Evolutionary conservation across 2,797 vertebrate genomes (phyloP), one percentile per base, ranked within the genome.

Genomic region (Neoniphon sammara): DNA sequence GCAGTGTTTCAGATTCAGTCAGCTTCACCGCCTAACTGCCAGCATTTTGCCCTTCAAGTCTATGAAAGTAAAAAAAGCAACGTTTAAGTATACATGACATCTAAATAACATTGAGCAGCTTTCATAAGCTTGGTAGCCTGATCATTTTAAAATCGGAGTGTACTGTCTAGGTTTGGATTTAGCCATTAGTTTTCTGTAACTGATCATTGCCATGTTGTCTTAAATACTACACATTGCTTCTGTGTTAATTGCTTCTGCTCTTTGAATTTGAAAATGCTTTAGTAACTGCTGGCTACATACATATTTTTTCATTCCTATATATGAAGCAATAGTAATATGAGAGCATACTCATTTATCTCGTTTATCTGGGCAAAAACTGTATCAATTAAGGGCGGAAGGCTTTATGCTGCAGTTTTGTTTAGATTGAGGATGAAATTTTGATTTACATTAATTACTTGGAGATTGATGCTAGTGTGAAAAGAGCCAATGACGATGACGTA

Each of bases 281-380:
- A 21, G 36, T 77, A 62, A 66, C 23, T 79, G 70, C 53, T 58
- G 25, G 49, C 72, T 58, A 55, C 57, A 55, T 20, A 20, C 31
- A 52, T 46, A 46, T 65, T 70, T 72, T 81, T 76, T 73, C 68
- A 66, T 62, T 77, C 55, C 78, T 56, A 42, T 60, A 49, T 23
- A 46, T 85, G 52, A 89, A 87, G 87, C 63, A 83, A 85, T 84
- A 11, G 11, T 42, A 42, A 12, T 61, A 88, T 87, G 70, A 75
- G 63, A 30, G 47, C 54, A 49, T 31, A 15, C 42, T 72, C 25
- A 27, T 27, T 27, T 27, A 27, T 66, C 79, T 36, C 73, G 67
- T 68, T 49, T 65, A 58, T 65, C 69, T 81, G 30, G 30, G 36
- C 81, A 82, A 65, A 85, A 30, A 85, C 55, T 55, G 17, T 9